Evolutionary conservation across 2,113 vertebrate species (phyloP), one percentile per base, ranked within the genome.

Genomic region (Cercocebus atys): DNA sequence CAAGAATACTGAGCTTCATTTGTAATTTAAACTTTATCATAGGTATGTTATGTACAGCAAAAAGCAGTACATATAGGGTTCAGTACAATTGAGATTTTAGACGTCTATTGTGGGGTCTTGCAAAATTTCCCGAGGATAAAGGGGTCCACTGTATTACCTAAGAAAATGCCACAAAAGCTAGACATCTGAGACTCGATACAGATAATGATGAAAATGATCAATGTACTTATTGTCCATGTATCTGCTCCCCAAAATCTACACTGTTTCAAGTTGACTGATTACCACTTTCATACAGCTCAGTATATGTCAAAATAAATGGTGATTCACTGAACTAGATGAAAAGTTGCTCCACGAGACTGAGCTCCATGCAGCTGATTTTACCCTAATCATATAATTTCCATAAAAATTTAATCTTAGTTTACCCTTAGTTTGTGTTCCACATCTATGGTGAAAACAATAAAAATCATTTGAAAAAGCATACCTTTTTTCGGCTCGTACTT

Each of bases 401-500:
- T 40, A 35, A 68, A 64, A 72, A 14, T 10, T 50, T 94, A 32
- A 73, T 0, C 45, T 43, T 84, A 66, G 5, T 70, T 92, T 68
- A 85, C 38, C 7, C 32, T 86, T 81, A 70, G 20, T 66, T n/a
- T 93, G 40, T 83, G n/a, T 94, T 97, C 91, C 38, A 88, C 4
- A 59, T 90, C 10, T 68, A 88, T 72, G 40, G 12, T 20, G 85
- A 96, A 96, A 87, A 91, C 40, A 45, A 86, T 52, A 82, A 93
- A 92, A 68, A 76, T 82, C 73, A 72, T 95, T 95, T 95, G 78
- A 59, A 92, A 68, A 84, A 89, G 18, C 95, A 2, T 97, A 99
- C 99, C 99, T 99, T 98, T 99, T 99, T 96, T 99, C 99, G 57
- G 99, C 99, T 38, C 99, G 99, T 75, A 99, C 99, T 98, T 99